Evolutionary conservation across 1,140 invertebrate genomes (phyloP).

Genomic region (Drosophila nebulosa): DNA sequence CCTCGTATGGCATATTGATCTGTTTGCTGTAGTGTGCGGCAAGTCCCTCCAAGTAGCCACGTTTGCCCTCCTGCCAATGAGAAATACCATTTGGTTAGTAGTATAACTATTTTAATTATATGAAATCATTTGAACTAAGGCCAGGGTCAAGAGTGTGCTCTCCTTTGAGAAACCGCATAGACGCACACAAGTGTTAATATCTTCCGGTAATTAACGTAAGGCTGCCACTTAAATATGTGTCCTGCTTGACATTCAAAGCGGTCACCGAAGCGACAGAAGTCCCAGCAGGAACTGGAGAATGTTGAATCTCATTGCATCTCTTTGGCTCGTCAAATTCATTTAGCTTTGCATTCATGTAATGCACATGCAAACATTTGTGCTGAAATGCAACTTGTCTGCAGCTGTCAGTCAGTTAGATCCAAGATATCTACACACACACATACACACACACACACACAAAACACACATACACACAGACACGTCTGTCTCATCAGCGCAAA

Average conservation of each 20-base stretch:
- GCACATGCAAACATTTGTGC: constrained; percentile 75
- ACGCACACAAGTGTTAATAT: constrained; percentile 69
- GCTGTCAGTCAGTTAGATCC: constrained; percentile 70
- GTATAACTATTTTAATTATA: background rate
- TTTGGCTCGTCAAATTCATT: constrained; percentile 65
- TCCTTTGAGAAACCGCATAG: background rate
- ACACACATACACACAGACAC: constrained; percentile 32
- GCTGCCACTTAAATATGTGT: constrained; percentile 57
- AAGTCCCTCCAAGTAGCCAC: constrained; percentile 92
- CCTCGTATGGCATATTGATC: constrained; percentile 93
- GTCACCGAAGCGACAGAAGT: constrained; percentile 53
- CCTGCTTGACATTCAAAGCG: constrained; percentile 73
- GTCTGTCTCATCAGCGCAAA: constrained; percentile 77
- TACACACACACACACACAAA: background rate
- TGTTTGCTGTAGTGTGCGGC: constrained; percentile 94
- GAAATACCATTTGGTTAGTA: background rate
- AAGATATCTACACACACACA: constrained; percentile 18
- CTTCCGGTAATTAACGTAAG: constrained; percentile 73
- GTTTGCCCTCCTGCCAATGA: constrained; percentile 88
- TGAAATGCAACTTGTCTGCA: constrained; percentile 78
- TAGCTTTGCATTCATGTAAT: constrained; percentile 65
- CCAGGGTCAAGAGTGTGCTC: constrained; percentile 54
- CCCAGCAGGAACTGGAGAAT: constrained; percentile 1
- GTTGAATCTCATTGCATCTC: constrained; percentile 18
- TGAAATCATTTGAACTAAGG: constrained; percentile 7